phyloP scores from a whole-genome alignment of 2,888 invertebrate genomes.

The Chromoteleia sp. region DNA sequence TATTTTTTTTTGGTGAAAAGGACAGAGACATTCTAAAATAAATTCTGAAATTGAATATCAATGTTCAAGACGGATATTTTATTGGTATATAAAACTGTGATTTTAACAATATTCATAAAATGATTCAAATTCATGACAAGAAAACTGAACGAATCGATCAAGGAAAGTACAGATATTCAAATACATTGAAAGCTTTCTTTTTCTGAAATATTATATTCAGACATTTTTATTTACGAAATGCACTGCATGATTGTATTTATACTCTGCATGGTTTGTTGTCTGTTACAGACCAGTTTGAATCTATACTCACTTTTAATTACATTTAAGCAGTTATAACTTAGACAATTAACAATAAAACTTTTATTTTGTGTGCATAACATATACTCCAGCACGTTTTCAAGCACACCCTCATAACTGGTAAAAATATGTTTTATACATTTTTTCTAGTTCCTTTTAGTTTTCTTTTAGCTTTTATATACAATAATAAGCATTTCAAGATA shows the following conservation, averaged over 20 bases:
- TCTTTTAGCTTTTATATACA: slow-evolving; percentile 75
- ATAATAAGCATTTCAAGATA: slow-evolving; percentile 84
- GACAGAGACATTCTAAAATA: no score
- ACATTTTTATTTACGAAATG: slow-evolving; percentile 42
- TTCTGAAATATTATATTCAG: slow-evolving; percentile 73
- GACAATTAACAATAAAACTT: background rate
- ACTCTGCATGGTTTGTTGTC: slow-evolving; percentile 44
- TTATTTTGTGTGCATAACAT: background rate
- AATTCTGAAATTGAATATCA: no score
- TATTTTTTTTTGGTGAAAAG: background rate
- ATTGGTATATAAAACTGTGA: no score
- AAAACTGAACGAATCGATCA: no score
- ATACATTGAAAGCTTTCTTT: slow-evolving; percentile 79
- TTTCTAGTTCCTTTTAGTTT: slow-evolving; percentile 64
- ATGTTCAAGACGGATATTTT: no score
- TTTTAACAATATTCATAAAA: no score
- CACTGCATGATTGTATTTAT: slow-evolving; percentile 74
- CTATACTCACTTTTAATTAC: slow-evolving; percentile 4
- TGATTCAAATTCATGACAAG: no score
- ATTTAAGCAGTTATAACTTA: background rate
- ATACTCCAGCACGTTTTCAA: slow-evolving; percentile 35
- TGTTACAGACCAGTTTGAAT: slow-evolving; percentile 30
- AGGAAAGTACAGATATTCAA: no score
- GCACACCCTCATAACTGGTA: slow-evolving; percentile 37
- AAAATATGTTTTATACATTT: slow-evolving; percentile 46